phyloP scores from a whole-genome alignment of 2,113 vertebrate genomes.

The Patagioenas fasciata region DNA sequence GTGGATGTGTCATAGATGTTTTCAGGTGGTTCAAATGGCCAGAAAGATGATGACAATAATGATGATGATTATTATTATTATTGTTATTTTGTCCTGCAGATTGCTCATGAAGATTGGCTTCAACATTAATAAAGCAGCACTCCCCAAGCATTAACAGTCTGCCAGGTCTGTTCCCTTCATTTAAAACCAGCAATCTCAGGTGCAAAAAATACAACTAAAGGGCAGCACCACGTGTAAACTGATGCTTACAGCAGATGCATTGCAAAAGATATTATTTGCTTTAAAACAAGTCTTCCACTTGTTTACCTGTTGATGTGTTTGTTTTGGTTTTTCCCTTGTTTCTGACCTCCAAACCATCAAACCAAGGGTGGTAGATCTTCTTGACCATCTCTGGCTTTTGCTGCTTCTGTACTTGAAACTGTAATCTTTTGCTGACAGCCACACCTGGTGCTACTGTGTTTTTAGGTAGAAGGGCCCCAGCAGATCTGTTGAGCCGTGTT shows the following conservation, averaged over 20 bases:
- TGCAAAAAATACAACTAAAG: background rate
- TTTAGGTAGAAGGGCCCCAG: background rate
- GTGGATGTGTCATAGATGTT: background rate
- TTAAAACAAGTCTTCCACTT: background rate
- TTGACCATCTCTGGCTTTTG: background rate
- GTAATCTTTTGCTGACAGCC: background rate
- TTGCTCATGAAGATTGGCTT: background rate
- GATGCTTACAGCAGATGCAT: background rate
- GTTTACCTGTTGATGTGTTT: background rate
- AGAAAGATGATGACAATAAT: background rate
- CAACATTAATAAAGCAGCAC: background rate
- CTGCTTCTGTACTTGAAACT: background rate
- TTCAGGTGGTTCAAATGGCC: background rate
- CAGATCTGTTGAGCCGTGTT: fast-evolving
- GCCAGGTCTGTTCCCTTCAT: background rate
- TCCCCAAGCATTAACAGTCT: background rate
- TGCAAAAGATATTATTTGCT: background rate
- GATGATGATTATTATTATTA: too few species aligned
- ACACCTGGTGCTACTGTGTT: background rate
- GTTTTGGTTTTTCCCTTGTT: background rate
- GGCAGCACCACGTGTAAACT: background rate
- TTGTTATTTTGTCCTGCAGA: background rate
- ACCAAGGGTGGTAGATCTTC: background rate
- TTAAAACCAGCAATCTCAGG: background rate
- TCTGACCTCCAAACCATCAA: background rate